phyloP scores from a whole-genome alignment of 2,797 vertebrate species.

The Galago senegalensis region DNA sequence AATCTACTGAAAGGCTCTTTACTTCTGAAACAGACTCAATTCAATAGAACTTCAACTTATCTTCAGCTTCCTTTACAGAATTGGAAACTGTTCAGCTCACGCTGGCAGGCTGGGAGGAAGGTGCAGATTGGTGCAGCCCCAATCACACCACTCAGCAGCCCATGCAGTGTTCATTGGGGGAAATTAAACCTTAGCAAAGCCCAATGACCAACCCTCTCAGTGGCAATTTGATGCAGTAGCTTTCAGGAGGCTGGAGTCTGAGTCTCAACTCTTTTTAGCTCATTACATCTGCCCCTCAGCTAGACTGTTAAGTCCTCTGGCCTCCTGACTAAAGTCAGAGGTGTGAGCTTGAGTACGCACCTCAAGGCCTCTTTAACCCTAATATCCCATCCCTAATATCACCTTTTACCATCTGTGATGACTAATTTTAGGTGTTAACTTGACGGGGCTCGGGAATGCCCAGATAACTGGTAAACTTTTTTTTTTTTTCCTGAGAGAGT shows the following conservation, averaged over 20 bases:
- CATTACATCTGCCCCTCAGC: neutral
- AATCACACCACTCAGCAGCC: constrained; percentile 3
- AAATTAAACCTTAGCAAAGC: neutral
- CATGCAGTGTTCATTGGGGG: neutral
- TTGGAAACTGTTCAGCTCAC: constrained; percentile 31
- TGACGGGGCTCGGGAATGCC: neutral
- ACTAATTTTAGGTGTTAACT: neutral
- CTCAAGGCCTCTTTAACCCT: neutral
- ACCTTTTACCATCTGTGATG: neutral
- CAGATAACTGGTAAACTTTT: neutral
- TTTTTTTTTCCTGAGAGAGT: no score
- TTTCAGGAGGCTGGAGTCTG: neutral
- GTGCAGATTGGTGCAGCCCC: neutral
- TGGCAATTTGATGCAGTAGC: neutral
- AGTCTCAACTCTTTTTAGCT: neutral
- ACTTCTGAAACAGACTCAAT: constrained; percentile 45
- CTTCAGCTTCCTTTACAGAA: constrained; percentile 65
- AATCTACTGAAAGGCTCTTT: constrained; percentile 63
- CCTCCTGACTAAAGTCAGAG: neutral
- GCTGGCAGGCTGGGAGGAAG: neutral
- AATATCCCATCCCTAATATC: neutral
- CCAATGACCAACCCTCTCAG: neutral
- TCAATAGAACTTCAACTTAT: constrained; percentile 39
- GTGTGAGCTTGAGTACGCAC: neutral
- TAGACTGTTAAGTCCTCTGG: neutral